Evolutionary conservation across 2,113 vertebrate species (phyloP).

Genomic region (Corythornis vintsioides): DNA sequence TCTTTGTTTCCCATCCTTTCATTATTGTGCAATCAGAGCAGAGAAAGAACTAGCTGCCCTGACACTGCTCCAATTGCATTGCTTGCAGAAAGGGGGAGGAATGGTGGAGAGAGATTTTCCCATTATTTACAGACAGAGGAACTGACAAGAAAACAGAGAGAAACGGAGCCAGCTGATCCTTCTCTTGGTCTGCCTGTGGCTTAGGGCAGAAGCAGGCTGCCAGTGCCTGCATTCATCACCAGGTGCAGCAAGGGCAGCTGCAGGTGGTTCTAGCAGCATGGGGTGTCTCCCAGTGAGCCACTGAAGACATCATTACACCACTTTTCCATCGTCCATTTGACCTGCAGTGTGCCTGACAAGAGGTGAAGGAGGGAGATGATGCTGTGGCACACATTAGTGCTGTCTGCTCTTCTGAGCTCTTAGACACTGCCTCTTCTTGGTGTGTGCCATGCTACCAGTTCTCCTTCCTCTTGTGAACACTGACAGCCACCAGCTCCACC

Average conservation of each 20-base stretch:
- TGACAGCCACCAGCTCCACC: neutral
- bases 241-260: neutral
- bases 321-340: slow-evolving; percentile 44
- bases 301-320: neutral
- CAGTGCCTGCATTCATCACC: slow-evolving; percentile 19
- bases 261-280: slow-evolving; percentile 4
- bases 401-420: neutral
- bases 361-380: neutral
- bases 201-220: slow-evolving; percentile 38
- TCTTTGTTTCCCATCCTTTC: slow-evolving; percentile 77
- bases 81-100: slow-evolving; percentile 44
- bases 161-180: slow-evolving; percentile 36
- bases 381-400: neutral
- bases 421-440: neutral
- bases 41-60: slow-evolving; percentile 58
- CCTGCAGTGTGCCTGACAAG: neutral
- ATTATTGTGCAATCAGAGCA: slow-evolving; percentile 69
- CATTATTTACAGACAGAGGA: slow-evolving; percentile 67
- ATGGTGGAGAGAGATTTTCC: slow-evolving; percentile 71
- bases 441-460: neutral
- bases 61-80: slow-evolving; percentile 78
- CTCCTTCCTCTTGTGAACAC: slow-evolving; percentile 2
- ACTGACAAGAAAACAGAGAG: slow-evolving; percentile 43
- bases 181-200: neutral
- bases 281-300: slow-evolving; percentile 18